Conservation (phyloP, 2,888 invertebrate genomes). For the Sycophila texana region DNA sequence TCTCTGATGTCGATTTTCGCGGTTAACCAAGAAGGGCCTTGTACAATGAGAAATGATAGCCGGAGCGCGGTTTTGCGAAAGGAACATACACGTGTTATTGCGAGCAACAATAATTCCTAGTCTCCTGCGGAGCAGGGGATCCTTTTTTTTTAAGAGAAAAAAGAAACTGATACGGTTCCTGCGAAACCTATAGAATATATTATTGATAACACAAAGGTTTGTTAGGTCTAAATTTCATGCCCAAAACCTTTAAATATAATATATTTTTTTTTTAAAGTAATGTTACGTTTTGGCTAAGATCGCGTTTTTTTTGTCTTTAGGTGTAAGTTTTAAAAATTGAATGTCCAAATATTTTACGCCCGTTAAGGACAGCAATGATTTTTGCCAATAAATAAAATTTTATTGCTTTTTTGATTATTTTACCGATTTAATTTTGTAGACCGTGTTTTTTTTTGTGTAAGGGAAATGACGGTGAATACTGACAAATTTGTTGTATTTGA, state of each 20-base stretch:
- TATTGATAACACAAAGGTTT: conserved; percentile 38
- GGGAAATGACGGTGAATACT: not conserved
- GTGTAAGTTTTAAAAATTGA: conserved; percentile 29
- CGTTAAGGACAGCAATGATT: conserved; percentile 40
- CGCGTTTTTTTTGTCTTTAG: conserved; percentile 33
- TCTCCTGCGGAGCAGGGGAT: conserved; percentile 54
- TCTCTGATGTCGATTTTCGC: conserved; percentile 60
- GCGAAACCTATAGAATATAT: conserved; percentile 43
- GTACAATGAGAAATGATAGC: conserved; percentile 41
- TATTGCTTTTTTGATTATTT: conserved; percentile 42
- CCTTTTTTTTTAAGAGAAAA: conserved; percentile 38
- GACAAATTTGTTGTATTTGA: conserved; percentile 39
- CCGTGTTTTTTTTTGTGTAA: not conserved
- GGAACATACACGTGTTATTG: conserved; percentile 45
- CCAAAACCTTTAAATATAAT: conserved; percentile 51
- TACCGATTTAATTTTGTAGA: conserved; percentile 33
- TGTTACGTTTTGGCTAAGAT: conserved; percentile 7
- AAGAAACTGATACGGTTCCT: conserved; percentile 50
- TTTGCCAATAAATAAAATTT: conserved; percentile 47
- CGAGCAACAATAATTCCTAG: conserved; percentile 53
- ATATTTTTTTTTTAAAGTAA: conserved; percentile 5
- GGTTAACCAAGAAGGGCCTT: conserved; percentile 48
- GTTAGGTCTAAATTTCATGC: conserved; percentile 51
- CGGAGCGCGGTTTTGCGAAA: conserved; percentile 47
- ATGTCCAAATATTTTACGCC: conserved; percentile 39